Evolutionary conservation across 2,113 vertebrate genomes (phyloP), one percentile per base, ranked within the genome.

Genomic region (Oncorhynchus tshawytscha): DNA sequence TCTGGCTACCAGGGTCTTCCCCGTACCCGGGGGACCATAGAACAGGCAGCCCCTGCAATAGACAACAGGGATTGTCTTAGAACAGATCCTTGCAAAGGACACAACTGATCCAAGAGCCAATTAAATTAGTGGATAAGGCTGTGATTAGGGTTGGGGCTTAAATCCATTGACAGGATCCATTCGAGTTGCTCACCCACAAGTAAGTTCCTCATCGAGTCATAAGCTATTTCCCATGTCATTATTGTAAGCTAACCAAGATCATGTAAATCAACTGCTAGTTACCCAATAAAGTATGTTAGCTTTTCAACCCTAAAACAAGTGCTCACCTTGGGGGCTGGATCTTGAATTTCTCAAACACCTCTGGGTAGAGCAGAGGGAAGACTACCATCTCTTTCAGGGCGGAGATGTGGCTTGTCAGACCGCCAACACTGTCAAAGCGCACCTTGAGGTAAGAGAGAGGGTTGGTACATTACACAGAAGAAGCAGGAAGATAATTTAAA

Each of bases 321-420:
- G 31, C 31, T 93, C 62, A 99, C 97, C 97, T 96, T 81, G 97
- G 97, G 84, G 97, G 97, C 1, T 98, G 96, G 87, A 99, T 97
- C 91, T 94, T 97, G 87, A 99, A 98, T 85, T 91, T 95, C 84
- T 99, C 96, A 91, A 99, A 99, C 73, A 99, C 94, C 89, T 99
- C 97, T 81, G 97, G 96, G 85, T 99, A 99, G 74, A 99, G 94
- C 70, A 99, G 87, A 70, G 97, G 97, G 84, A 98, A 99, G 76
- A 99, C 85, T 3, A 99, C 94, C 97, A 99, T 99, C 79, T 99
- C 97, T 81, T 99, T 99, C 57, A 99, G 89, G 51, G 96, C 90
- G 34, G 95, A 91, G 81, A 99, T 98, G 87, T 99, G 97, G 76
- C 81, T 93, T 54, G 92, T 93, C 73, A 98, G 89, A 70, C 97